Evolutionary conservation across 2,888 invertebrate genomes (phyloP).

Genomic region (Torymus auratus): DNA sequence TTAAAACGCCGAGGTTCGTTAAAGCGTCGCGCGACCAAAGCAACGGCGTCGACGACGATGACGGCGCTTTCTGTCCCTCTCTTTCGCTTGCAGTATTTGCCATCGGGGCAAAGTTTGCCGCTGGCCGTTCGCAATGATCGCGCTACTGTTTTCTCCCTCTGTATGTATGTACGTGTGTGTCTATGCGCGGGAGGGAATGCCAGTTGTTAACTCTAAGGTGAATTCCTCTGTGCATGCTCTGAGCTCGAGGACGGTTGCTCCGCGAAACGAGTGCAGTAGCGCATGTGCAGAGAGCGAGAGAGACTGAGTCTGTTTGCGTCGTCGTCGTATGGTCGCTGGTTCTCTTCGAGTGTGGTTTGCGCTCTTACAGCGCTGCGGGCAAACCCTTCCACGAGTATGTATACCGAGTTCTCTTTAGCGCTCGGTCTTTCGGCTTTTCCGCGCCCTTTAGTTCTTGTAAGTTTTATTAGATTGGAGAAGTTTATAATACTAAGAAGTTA

Average conservation of each 20-base stretch:
- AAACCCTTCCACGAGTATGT: too few species aligned
- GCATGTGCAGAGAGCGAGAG: background rate
- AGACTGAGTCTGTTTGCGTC: constrained; percentile 21
- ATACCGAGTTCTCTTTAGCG: too few species aligned
- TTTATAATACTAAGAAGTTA: too few species aligned
- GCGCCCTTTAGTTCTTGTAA: too few species aligned
- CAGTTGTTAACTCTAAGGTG: constrained; percentile 58
- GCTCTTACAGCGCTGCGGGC: too few species aligned
- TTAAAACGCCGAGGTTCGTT: constrained; percentile 46
- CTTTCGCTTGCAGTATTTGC: constrained; percentile 54
- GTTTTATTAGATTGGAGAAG: too few species aligned
- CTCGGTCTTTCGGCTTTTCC: too few species aligned
- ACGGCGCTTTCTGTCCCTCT: too few species aligned
- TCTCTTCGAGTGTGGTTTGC: background rate
- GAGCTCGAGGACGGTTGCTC: constrained; percentile 10
- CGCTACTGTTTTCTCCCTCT: constrained; percentile 54
- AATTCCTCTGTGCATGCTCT: constrained; percentile 39
- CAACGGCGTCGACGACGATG: too few species aligned
- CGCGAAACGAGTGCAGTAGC: constrained; percentile 10
- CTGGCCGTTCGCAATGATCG: constrained; percentile 60
- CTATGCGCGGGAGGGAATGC: background rate
- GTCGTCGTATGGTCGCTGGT: background rate
- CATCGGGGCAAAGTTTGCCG: constrained; percentile 56
- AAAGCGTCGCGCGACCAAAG: background rate
- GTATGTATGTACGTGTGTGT: too few species aligned